Percentiles rank a stretch among this genome's conserved stretches.
Conservation (phyloP, 2,113 vertebrate genomes). For the Empidonax traillii region DNA sequence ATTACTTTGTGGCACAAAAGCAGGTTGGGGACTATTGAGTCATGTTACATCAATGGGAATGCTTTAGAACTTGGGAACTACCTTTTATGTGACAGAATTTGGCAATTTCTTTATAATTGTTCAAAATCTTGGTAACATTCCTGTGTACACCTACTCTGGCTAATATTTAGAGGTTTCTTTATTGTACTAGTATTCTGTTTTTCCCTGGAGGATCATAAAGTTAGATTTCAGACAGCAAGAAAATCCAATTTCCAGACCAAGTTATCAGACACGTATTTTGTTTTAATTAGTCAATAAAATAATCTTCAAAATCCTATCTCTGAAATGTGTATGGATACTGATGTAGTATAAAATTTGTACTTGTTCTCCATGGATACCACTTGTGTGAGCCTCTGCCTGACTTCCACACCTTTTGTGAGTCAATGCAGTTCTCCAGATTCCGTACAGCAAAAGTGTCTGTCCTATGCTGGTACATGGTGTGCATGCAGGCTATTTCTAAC, state of each 20-base stretch:
- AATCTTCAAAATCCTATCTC: not conserved
- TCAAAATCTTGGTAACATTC: not conserved
- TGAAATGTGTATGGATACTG: not conserved
- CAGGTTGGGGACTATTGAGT: not conserved
- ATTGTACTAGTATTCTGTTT: not conserved
- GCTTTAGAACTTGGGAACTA: not conserved
- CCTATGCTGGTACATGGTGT: not conserved
- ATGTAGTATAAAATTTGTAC: not conserved
- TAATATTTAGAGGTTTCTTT: not conserved
- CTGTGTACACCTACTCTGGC: not conserved
- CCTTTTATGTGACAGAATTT: not conserved
- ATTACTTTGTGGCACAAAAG: not conserved
- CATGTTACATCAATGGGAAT: not conserved
- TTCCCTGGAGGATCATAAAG: not conserved
- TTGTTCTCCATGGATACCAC: not conserved
- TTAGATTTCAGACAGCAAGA: not conserved
- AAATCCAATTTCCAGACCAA: not conserved
- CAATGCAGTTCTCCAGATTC: not conserved
- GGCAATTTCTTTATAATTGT: not conserved
- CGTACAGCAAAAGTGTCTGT: not conserved
- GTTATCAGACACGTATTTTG: not conserved
- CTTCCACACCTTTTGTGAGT: not conserved
- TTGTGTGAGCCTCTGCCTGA: not conserved
- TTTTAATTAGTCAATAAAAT: not conserved
- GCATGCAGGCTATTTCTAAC: not conserved